Conservation (phyloP, 1,140 invertebrate species). For the Pseudomyrmex cubaensis region DNA sequence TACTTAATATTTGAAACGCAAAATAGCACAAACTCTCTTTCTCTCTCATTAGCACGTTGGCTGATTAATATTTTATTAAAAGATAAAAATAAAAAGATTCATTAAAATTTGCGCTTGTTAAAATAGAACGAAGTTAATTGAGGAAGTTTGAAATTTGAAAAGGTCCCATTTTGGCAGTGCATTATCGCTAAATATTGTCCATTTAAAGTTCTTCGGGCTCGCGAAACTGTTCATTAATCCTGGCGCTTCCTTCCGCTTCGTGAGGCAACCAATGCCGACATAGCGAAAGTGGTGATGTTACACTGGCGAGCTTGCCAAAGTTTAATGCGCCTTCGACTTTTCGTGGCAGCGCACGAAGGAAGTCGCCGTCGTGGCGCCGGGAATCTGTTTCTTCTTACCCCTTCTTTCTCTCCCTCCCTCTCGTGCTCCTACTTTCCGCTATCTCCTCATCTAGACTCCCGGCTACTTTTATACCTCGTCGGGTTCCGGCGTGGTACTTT, state of each 20-base stretch:
- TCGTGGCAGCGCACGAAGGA: constrained; percentile 55
- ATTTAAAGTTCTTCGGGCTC: constrained; percentile 11
- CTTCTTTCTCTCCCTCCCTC: too few species aligned
- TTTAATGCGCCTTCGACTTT: constrained; percentile 74
- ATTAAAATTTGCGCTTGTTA: too few species aligned
- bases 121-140: too few species aligned
- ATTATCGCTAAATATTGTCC: background rate
- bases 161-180: too few species aligned
- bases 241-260: constrained; percentile 25
- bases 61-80: too few species aligned
- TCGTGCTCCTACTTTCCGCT: constrained; percentile 6
- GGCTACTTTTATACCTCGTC: constrained; percentile 36
- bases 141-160: too few species aligned
- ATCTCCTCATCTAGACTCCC: constrained; percentile 60
- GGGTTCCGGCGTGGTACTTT: constrained; percentile 41
- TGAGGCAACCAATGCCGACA: constrained; percentile 21
- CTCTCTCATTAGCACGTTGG: too few species aligned
- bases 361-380: constrained; percentile 65
- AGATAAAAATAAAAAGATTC: too few species aligned
- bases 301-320: constrained; percentile 67
- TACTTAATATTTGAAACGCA: too few species aligned
- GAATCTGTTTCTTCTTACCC: constrained; percentile 55
- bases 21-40: too few species aligned
- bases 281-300: constrained; percentile 60
- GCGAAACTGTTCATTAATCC: constrained; percentile 19